Percentiles rank a stretch among this genome's conserved stretches.
These are phyloP conservation scores for Lysiphlebus fabarum DNA, from an alignment of 1,140 invertebrate species.

Conservation along the genomic window DNA sequence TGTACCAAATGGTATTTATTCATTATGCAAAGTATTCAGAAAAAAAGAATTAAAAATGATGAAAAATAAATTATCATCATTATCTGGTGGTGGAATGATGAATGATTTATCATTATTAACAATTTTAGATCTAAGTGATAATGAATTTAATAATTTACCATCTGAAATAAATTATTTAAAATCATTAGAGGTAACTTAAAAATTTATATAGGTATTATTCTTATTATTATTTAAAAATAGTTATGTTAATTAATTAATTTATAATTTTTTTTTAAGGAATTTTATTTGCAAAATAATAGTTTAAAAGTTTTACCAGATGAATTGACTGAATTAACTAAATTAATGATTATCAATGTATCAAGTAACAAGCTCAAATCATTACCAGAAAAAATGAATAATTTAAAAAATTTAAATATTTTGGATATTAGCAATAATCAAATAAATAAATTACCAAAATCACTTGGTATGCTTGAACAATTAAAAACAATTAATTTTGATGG, in stretches of 20 bases:
- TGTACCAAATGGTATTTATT: conserved; percentile 72
- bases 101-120: conserved; percentile 66
- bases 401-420: conserved; percentile 59
- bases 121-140: conserved; percentile 69
- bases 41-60: conserved; percentile 68
- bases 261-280: conserved; percentile 58
- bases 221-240: conserved; percentile 6
- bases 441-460: conserved; percentile 60
- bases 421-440: conserved; percentile 62
- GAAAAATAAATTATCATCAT: conserved; percentile 64
- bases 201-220: neutral
- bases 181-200: conserved; percentile 58
- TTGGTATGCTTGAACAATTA: conserved; percentile 61
- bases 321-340: conserved; percentile 60
- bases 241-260: neutral
- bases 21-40: conserved; percentile 72
- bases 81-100: conserved; percentile 69
- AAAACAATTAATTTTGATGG: conserved; percentile 60
- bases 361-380: conserved; percentile 67
- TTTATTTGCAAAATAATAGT: conserved; percentile 66
- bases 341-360: conserved; percentile 68
- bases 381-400: conserved; percentile 62
- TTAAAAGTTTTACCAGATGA: conserved; percentile 66
- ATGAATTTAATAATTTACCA: conserved; percentile 64
- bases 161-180: conserved; percentile 61